Base-by-base conservation (phyloP, 1,140 invertebrate species). In the Drosophila leontia region DNA sequence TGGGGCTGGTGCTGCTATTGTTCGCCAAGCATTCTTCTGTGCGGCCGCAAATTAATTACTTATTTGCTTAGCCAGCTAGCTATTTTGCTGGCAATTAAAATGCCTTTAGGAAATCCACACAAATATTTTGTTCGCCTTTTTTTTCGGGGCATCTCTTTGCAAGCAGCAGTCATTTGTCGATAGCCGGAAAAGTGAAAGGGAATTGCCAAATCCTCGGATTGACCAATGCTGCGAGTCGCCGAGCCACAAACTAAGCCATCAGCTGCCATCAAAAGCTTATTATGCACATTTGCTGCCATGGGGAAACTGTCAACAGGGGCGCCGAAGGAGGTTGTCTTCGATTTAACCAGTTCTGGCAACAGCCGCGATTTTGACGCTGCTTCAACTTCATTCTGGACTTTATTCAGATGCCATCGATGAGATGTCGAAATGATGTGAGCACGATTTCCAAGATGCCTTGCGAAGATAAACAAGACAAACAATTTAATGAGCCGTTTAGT, bases 11-110 rank as follows among this genome's bases (percentile, higher is more conserved):
- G 41, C 3, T 26, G 41, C 61, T 17, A n/a, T 58, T 77, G 59
- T 71, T 23, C 61, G 57, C 19, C 37, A 76, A 55, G 68, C 83
- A 87, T 87, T 87, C 83, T 87, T 82, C 80, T 82, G 78, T 71
- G 78, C 72, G 64, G 58, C 82, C 74, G 67, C 78, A 75, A 84
- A 86, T 88, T 88, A 87, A 87, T 87, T 87, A 88, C 71, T 70
- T 84, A 87, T 88, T 87, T 87, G 85, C 85, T 78, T 87, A 82
- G 82, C 79, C 51, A 70, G 64, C 58, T 67, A 56, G 69, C 83
- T 68, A 75, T 79, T 85, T 87, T 78, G 82, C 82, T 74, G 84
- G 84, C 84, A 84, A 87, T 88, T 87, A 87, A 88, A 88, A 78
- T 84, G 74, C 77, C 78, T 88, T 88, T 84, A 80, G 64, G 70